These are phyloP conservation scores for Carassius carassius DNA, from an alignment of 2,113 vertebrate species.

Conservation along the genomic window DNA sequence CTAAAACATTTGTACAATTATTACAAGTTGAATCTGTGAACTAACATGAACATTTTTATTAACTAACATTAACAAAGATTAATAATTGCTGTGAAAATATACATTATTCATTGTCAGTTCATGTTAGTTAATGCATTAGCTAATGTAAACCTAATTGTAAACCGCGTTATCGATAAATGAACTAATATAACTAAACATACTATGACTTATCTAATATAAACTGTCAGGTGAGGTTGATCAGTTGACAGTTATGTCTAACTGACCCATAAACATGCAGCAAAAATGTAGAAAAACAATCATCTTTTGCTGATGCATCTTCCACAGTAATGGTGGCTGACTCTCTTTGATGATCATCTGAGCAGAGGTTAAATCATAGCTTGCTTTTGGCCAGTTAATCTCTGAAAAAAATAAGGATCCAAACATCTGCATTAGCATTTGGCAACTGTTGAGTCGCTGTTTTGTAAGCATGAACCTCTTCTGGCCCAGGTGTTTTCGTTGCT, in stretches of 20 bases:
- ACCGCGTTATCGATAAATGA: no score
- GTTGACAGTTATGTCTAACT: not conserved
- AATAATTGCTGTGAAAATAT: no score
- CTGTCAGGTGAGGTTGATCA: not conserved
- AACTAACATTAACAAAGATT: no score
- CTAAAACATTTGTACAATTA: no score
- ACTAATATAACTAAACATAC: no score
- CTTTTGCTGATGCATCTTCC: not conserved
- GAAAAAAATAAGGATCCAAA: conserved; percentile 45
- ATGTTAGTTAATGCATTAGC: no score
- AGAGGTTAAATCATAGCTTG: conserved; percentile 2
- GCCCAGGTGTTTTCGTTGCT: conserved; percentile 26
- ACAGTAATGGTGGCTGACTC: not conserved
- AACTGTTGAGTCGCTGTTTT: conserved; percentile 38
- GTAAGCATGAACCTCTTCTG: conserved; percentile 25
- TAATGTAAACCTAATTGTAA: no score
- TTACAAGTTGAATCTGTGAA: no score
- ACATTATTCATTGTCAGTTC: no score
- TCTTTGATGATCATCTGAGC: not conserved
- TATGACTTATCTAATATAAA: not conserved
- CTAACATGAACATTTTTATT: no score
- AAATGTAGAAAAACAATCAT: not conserved
- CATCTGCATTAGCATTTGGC: conserved; percentile 36
- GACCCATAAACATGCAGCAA: not conserved
- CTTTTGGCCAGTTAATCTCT: conserved; percentile 19